Evolutionary conservation across 2,888 invertebrate species (phyloP).

Genomic region (Mechanitis mazaeus): DNA sequence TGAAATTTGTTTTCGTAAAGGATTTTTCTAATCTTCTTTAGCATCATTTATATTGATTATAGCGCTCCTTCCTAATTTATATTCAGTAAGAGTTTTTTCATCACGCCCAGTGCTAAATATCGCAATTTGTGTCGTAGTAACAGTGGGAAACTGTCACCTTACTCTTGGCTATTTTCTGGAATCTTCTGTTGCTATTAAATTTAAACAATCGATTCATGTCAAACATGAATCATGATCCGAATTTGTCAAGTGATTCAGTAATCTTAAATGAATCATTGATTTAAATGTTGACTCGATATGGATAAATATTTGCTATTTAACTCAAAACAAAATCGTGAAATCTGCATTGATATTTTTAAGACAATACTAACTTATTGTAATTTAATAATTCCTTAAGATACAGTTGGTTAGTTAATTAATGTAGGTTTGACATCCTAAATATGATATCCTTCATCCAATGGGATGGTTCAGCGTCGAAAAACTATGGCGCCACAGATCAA

Average conservation of each 20-base stretch:
- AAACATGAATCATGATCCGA: too few species aligned
- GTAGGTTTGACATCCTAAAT: constrained; percentile 25
- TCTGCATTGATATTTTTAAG: too few species aligned
- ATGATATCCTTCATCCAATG: constrained; percentile 33
- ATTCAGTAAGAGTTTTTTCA: constrained; percentile 78
- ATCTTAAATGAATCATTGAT: too few species aligned
- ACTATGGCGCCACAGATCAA: constrained; percentile 71
- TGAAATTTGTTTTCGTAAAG: constrained; percentile 73
- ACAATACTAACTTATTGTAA: too few species aligned
- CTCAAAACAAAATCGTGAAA: too few species aligned
- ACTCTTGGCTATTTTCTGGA: constrained; percentile 58
- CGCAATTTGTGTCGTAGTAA: constrained; percentile 75
- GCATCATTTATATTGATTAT: constrained; percentile 78
- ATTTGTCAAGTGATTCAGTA: too few species aligned
- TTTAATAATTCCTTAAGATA: background rate
- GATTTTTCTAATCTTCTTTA: constrained; percentile 76
- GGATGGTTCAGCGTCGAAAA: constrained; percentile 50
- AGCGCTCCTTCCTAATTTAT: constrained; percentile 75
- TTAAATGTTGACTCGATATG: too few species aligned
- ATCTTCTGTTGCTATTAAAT: constrained; percentile 58
- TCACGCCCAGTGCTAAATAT: constrained; percentile 76
- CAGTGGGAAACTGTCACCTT: constrained; percentile 71
- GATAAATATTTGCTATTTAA: too few species aligned
- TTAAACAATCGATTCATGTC: constrained; percentile 43
- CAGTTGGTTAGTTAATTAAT: constrained; percentile 1